Evolutionary conservation across 1,140 invertebrate species (phyloP), one percentile per base, ranked within the genome.

Genomic region (Drosophila seguyi): DNA sequence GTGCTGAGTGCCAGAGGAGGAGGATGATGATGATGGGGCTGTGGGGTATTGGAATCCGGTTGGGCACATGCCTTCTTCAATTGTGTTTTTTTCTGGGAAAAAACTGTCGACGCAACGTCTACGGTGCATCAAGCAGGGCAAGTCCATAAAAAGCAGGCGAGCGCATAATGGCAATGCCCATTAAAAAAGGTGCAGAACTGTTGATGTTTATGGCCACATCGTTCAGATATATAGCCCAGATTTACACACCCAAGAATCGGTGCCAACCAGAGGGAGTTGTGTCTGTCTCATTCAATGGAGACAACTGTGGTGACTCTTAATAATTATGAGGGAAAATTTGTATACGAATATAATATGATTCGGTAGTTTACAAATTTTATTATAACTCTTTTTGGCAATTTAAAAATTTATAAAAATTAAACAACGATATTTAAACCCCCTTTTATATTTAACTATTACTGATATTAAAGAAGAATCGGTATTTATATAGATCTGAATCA

Each of bases 41-140:
- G 29, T 29, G 68, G 39, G 31, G 65, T 13, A 18, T 22, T 14
- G 22, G 73, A 59, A 67, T 67, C 73, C 72, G 55, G 69, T 75
- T 74, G 73, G 81, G 75, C 65, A 66, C 61, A 61, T 78, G 77
- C 45, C 75, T 75, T 67, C 69, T 74, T 67, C 78, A 81, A 66
- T 69, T 84, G 80, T 83, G 81, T 80, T 81, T 88, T 80, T 85
- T 90, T 90, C 85, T 90, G 75, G 71, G 85, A 90, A 90, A 87
- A 88, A 85, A 90, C 52, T 90, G 85, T 90, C 85, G 85, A 90
- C 85, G 81, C 86, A 85, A 85, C 74, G 85, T 90, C 85, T 90
- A 85, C 85, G 81, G 61, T 75, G 85, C 72, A 42, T 20, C 55
- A 52, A n/a, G 52, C 31, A 36, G 27, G n/a, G 56, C 62, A 69